These are phyloP conservation scores for Drosophila ustulata DNA, from an alignment of 2,888 invertebrate genomes.

Conservation along the genomic window DNA sequence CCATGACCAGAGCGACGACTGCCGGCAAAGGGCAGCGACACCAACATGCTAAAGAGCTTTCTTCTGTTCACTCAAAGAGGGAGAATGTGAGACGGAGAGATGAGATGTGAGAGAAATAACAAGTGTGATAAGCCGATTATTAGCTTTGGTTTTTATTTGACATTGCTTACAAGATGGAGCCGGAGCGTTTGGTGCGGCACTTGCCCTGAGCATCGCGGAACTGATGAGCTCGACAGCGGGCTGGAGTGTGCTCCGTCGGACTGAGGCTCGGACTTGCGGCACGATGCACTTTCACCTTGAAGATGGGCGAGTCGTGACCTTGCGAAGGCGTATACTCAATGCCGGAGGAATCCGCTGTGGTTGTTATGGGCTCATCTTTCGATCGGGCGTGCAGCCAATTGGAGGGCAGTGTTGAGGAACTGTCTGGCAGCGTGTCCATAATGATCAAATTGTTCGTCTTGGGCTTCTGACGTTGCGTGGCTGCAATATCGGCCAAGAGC, in stretches of 20 bases:
- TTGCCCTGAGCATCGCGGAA: constrained; percentile 74
- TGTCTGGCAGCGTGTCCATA: constrained; percentile 54
- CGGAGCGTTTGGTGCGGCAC: constrained; percentile 71
- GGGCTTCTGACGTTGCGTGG: constrained; percentile 48
- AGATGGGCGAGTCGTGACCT: constrained; percentile 71
- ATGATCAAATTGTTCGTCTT: constrained; percentile 65
- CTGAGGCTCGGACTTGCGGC: constrained; percentile 16
- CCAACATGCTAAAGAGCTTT: constrained; percentile 75
- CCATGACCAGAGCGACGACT: constrained; percentile 45
- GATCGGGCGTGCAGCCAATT: constrained; percentile 58
- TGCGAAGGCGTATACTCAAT: constrained; percentile 65
- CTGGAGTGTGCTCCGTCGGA: neutral
- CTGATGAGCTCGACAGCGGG: constrained; percentile 48
- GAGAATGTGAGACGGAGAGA: constrained; percentile 8
- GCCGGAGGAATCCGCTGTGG: constrained; percentile 27
- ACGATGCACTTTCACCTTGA: constrained; percentile 75
- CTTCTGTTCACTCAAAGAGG: constrained; percentile 56
- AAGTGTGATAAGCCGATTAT: constrained; percentile 61
- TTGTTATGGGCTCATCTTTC: constrained; percentile 62
- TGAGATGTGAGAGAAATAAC: constrained; percentile 1
- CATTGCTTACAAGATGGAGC: constrained; percentile 79
- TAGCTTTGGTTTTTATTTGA: constrained; percentile 33
- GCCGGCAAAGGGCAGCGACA: constrained; percentile 73
- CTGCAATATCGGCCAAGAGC: constrained; percentile 63
- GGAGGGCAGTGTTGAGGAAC: constrained; percentile 37